These are phyloP conservation scores for Cephalopterus ornatus DNA, from an alignment of 2,113 vertebrate genomes.

Conservation along the genomic window DNA sequence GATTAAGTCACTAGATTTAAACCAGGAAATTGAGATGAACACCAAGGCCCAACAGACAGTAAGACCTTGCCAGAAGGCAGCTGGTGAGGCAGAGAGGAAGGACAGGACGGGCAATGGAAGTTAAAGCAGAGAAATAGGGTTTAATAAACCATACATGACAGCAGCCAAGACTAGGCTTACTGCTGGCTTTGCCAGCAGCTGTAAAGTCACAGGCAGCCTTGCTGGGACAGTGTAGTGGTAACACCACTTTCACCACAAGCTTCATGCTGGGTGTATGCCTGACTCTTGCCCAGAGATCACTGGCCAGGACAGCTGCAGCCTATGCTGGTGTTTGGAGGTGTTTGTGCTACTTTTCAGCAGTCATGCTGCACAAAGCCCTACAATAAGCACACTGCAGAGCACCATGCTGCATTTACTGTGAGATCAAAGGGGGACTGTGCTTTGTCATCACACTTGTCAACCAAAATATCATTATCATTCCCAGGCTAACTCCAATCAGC, in stretches of 20 bases:
- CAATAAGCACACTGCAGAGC: neutral
- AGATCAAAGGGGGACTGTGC: neutral
- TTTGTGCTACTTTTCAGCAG: neutral
- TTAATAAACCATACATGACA: neutral
- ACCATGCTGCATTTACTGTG: neutral
- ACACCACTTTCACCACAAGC: neutral
- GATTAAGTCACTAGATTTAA: neutral
- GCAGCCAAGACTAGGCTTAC: neutral
- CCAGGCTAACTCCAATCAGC: neutral
- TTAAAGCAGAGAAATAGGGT: neutral
- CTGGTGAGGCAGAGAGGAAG: neutral
- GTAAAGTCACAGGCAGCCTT: neutral
- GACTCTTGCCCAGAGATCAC: neutral
- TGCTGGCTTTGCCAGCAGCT: neutral
- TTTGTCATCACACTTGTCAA: neutral
- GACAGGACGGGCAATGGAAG: neutral
- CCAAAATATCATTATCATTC: neutral
- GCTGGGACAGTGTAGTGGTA: neutral
- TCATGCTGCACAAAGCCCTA: neutral
- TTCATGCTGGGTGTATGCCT: neutral
- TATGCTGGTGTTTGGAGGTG: neutral
- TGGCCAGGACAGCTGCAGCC: neutral
- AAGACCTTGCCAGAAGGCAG: neutral
- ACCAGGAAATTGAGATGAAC: neutral
- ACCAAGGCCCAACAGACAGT: neutral